phyloP scores from a whole-genome alignment of 2,888 invertebrate genomes.

The Cataglyphis albicans region DNA sequence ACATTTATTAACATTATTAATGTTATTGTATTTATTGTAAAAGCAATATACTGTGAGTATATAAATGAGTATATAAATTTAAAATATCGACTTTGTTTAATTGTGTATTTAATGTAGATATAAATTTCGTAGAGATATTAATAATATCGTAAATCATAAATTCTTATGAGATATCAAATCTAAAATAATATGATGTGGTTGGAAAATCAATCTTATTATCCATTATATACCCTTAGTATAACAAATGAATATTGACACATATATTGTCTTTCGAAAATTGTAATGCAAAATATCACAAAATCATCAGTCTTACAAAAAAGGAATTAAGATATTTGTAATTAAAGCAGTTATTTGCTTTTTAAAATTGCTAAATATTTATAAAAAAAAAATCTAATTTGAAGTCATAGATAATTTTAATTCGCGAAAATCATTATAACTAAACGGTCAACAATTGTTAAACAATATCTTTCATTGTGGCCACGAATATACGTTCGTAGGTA shows the following conservation, averaged over 20 bases:
- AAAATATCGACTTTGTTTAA: not conserved
- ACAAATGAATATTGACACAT: too few species aligned
- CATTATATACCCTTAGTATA: too few species aligned
- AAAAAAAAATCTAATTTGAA: not conserved
- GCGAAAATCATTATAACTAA: slow-evolving; percentile 29
- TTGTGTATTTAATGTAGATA: not conserved
- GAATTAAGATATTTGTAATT: not conserved
- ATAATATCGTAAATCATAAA: too few species aligned
- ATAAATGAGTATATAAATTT: not conserved
- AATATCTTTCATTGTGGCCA: slow-evolving; percentile 23
- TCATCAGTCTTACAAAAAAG: not conserved
- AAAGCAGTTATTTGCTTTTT: not conserved
- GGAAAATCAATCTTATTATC: too few species aligned
- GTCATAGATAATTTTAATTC: slow-evolving; percentile 8
- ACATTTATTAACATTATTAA: not conserved
- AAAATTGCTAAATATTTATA: not conserved
- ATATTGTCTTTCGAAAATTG: too few species aligned
- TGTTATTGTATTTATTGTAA: not conserved
- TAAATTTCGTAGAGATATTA: too few species aligned
- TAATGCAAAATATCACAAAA: not conserved
- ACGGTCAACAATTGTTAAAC: slow-evolving; percentile 11
- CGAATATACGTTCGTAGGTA: not conserved
- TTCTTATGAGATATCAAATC: too few species aligned
- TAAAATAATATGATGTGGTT: too few species aligned
- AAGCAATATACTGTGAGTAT: not conserved